Conservation (phyloP, 2,888 invertebrate genomes). For the Trachelus stipa region DNA sequence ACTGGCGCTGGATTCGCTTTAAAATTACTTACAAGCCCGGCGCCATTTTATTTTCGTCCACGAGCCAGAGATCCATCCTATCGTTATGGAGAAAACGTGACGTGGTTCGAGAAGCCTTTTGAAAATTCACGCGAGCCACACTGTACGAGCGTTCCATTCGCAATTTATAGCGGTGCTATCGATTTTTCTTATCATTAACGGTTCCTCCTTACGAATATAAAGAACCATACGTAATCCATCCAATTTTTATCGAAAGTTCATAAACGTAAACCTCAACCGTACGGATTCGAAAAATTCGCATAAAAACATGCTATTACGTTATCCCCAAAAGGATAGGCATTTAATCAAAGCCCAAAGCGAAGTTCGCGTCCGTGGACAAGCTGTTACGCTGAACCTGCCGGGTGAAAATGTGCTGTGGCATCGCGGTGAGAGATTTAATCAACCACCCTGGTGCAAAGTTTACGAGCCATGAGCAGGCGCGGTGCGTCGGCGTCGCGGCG, state of each 20-base stretch:
- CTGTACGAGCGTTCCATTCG: background rate
- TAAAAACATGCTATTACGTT: background rate
- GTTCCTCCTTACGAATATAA: background rate
- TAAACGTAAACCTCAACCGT: background rate
- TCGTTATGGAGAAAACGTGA: slow-evolving; percentile 5
- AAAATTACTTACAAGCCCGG: slow-evolving; percentile 4
- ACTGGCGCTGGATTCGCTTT: background rate
- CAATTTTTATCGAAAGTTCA: background rate
- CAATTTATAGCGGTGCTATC: background rate
- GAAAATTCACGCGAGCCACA: background rate
- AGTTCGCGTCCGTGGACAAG: slow-evolving; percentile 3
- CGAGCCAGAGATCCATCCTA: background rate
- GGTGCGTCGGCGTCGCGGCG: background rate
- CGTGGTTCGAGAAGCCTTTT: background rate
- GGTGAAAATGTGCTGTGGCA: slow-evolving; percentile 1
- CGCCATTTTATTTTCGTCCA: background rate
- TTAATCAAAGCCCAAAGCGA: slow-evolving; percentile 1
- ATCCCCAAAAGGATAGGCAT: background rate
- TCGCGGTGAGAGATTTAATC: background rate
- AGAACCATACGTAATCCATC: background rate
- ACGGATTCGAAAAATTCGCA: background rate
- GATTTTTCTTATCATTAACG: background rate
- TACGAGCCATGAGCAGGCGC: background rate
- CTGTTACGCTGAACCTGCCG: background rate
- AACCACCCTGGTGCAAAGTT: background rate